Base-by-base conservation (phyloP, 2,888 invertebrate genomes). In the Drosophila setosimentum region DNA sequence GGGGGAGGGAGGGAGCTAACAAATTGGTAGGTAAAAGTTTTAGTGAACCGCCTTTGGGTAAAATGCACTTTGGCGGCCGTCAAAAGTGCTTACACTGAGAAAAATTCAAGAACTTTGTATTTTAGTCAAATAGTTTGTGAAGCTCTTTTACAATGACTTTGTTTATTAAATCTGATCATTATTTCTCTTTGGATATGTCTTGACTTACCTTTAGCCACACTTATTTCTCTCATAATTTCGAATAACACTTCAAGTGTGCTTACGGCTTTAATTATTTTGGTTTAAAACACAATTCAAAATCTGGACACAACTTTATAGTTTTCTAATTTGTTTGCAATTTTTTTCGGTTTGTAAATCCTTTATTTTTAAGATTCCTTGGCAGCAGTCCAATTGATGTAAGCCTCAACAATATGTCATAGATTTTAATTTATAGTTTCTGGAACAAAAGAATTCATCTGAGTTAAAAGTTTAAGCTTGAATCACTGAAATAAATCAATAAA, bases 31-130 rank as follows among this genome's bases (percentile, higher is more conserved):
- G 49, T 57, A 49, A 84, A 89, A 87, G 72, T 87, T 71, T 63
- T 48, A 66, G 76, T 45, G 72, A 69, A 89, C 80, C 68, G 89
- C 82, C 80, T 55, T 57, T 49, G 53, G 83, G 60, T 55, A 42
- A 73, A 64, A 60, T 87, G 87, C 89, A 87, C 74, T 89, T 85
- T 82, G 61, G 67, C 68, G 73, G 71, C 35, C 57, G 57, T 64
- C 72, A 67, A 69, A 78, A 78, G 84, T 88, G 77, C 51, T 53
- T 70, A 37, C 70, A 68, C 67, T 57, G 21, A 24, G 16, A 21
- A 54, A 67, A 48, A 45, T 8, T 10, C 2, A 55, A n/a, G 35
- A 13, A n/a, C 11, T 37, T 27, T 27, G 2, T 1, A 11, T 27
- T 11, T 27, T 7, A 35, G 13, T 35, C 35, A n/a, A 27, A 0